A percentile compares a stretch with the other conserved stretches of the same genome.
Conservation (phyloP, 2,888 invertebrate genomes). For the Teinopalpus imperialis region DNA sequence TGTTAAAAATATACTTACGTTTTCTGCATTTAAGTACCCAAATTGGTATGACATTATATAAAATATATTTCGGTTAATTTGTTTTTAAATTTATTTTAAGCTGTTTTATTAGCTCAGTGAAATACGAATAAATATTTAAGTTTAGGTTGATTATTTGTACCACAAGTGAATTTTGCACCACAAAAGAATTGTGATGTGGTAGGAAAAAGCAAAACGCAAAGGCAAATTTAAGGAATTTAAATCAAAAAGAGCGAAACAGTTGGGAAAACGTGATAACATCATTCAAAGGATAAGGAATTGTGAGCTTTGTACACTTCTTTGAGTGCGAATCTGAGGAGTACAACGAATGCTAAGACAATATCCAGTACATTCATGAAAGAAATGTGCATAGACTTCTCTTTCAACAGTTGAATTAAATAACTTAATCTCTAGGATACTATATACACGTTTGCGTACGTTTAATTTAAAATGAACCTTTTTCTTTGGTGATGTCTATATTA, state of each 20-base stretch:
- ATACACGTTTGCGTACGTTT: too few relatives aligned
- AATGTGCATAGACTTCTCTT: too few relatives aligned
- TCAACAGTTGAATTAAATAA: too few relatives aligned
- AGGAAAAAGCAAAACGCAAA: conserved; percentile 62
- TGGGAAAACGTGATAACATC: conserved; percentile 72
- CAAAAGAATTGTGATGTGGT: conserved; percentile 70
- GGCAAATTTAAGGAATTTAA: conserved; percentile 71
- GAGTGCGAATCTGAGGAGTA: conserved; percentile 49
- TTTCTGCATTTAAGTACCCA: too few relatives aligned
- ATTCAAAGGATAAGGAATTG: conserved; percentile 73
- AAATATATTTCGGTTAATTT: too few relatives aligned
- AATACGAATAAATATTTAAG: conserved; percentile 51
- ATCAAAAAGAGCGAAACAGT: conserved; percentile 76
- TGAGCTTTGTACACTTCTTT: conserved; percentile 66
- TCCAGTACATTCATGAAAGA: too few relatives aligned
- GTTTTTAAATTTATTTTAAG: too few relatives aligned
- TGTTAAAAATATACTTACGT: too few relatives aligned
- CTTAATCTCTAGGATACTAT: too few relatives aligned
- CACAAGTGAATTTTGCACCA: too few relatives aligned
- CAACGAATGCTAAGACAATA: conserved; percentile 10
- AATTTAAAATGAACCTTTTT: not conserved
- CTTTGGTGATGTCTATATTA: conserved; percentile 1
- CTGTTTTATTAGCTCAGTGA: conserved; percentile 34
- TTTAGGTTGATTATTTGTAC: too few relatives aligned
- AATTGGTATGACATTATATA: too few relatives aligned